Conservation (phyloP, 2,888 invertebrate genomes). For the Eumerus sabulonum region DNA sequence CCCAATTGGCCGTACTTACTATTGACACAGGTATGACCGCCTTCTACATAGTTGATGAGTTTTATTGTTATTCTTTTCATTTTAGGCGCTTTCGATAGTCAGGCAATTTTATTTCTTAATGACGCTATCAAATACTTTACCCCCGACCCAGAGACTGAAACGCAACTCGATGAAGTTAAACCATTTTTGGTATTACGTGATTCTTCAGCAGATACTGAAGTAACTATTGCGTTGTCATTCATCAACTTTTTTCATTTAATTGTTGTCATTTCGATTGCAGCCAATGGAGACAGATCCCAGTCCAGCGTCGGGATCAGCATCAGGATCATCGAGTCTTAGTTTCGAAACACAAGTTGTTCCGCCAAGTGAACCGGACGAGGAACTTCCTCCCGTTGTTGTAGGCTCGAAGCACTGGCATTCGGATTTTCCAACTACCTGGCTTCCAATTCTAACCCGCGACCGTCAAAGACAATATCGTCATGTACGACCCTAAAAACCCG, state of each 20-base stretch:
- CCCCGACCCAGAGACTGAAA: conserved; percentile 68
- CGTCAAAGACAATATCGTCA: conserved; percentile 85
- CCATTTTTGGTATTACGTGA: conserved; percentile 43
- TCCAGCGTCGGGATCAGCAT: conserved; percentile 48
- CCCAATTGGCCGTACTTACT: conserved; percentile 72
- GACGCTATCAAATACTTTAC: conserved; percentile 72
- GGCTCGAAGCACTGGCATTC: conserved; percentile 83
- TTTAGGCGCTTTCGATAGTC: conserved; percentile 72
- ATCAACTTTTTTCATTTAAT: not conserved
- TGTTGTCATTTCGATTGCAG: conserved; percentile 49
- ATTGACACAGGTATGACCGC: conserved; percentile 64
- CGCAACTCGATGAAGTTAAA: conserved; percentile 47
- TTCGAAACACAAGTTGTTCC: conserved; percentile 71
- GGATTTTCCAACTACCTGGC: conserved; percentile 88
- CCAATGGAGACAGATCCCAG: conserved; percentile 80
- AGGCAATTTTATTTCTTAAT: conserved; percentile 73
- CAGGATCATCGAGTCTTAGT: conserved; percentile 46
- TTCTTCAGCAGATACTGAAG: conserved; percentile 43
- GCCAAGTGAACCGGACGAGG: conserved; percentile 72
- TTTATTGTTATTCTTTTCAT: not conserved
- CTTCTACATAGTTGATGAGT: not conserved
- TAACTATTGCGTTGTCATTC: too few species aligned
- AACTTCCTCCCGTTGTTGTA: conserved; percentile 80
- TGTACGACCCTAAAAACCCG: conserved; percentile 70
- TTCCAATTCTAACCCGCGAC: conserved; percentile 92